phyloP scores from a whole-genome alignment of 2,888 invertebrate species.

The Orthosia gracilis region DNA sequence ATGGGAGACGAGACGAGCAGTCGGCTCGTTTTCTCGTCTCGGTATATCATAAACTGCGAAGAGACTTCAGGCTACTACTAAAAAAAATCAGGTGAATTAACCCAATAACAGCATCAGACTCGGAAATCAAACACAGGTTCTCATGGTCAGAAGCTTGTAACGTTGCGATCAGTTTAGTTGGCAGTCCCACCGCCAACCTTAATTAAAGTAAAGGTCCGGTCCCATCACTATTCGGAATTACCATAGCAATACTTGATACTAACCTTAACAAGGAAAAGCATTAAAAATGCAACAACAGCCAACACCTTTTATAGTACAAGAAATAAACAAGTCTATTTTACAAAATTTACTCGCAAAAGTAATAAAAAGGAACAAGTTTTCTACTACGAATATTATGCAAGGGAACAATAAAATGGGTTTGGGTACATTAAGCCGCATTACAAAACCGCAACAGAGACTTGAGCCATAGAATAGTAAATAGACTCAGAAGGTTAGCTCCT shows the following conservation, averaged over 20 bases:
- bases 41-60: no score
- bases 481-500: neutral
- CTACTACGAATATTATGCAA: slow-evolving; percentile 27
- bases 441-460: slow-evolving; percentile 19
- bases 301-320: neutral
- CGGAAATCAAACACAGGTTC: neutral
- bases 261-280: no score
- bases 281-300: neutral
- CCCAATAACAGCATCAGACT: no score
- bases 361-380: slow-evolving; percentile 8
- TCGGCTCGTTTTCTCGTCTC: no score
- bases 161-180: no score
- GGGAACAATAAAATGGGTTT: slow-evolving; percentile 29
- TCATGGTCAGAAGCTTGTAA: neutral
- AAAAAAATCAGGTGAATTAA: neutral
- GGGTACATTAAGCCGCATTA: slow-evolving; percentile 33
- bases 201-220: neutral
- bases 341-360: slow-evolving; percentile 4
- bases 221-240: neutral
- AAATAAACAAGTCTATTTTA: neutral
- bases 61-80: neutral
- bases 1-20: no score
- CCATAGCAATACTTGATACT: neutral
- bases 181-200: no score
- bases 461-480: neutral